phyloP scores from a whole-genome alignment of 2,888 invertebrate species.

The Agrilus mali region DNA sequence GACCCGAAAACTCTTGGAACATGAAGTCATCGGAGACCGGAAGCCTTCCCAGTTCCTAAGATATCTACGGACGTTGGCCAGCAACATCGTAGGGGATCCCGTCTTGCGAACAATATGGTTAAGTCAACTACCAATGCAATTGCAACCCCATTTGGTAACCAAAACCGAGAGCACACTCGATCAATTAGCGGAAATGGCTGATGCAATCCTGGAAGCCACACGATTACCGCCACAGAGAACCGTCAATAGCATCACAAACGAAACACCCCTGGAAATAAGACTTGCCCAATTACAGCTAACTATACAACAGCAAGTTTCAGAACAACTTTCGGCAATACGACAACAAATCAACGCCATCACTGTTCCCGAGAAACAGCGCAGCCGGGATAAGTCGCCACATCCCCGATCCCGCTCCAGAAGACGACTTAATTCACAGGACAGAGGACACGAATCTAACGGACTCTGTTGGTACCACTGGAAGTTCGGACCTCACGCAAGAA shows the following conservation, averaged over 20 bases:
- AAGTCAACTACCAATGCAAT: background rate
- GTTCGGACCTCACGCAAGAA: conserved; percentile 6
- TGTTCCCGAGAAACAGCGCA: no score
- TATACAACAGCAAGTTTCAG: no score
- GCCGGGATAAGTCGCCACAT: no score
- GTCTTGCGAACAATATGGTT: conserved; percentile 1
- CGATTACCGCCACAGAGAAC: no score
- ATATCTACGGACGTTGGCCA: background rate
- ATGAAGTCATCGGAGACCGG: conserved; percentile 4
- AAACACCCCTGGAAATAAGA: no score
- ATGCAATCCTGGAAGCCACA: background rate
- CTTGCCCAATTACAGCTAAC: no score
- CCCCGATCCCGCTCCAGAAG: no score
- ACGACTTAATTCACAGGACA: no score
- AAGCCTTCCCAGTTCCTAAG: conserved; percentile 3
- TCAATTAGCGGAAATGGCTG: background rate
- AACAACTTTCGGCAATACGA: no score
- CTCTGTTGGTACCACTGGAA: conserved; percentile 11
- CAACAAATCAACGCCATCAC: no score
- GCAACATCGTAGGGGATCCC: background rate
- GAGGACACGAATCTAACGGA: background rate
- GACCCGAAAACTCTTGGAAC: background rate
- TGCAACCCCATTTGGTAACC: conserved; percentile 1
- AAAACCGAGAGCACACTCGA: no score
- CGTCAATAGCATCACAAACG: no score